Conservation (phyloP, 2,113 vertebrate genomes). For the Hippocampus abdominalis region DNA sequence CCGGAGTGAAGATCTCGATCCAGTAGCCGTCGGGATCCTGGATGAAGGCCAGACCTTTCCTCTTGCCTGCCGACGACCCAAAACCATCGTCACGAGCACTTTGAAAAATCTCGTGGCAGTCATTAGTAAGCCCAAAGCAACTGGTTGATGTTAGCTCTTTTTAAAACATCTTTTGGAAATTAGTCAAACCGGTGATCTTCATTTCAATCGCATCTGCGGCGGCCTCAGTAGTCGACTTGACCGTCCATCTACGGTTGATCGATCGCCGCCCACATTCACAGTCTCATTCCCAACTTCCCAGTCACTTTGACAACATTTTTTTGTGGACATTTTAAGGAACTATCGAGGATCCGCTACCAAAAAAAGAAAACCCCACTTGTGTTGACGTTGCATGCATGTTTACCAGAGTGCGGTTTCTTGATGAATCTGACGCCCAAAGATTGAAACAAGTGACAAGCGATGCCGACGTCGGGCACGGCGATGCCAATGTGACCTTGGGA, state of each 20-base stretch:
- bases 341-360: not conserved
- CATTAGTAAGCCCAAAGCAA: not conserved
- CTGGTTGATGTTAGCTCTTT: too few relatives aligned
- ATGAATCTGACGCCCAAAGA: slow-evolving; percentile 92
- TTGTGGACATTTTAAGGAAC: not conserved
- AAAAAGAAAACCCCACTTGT: not conserved
- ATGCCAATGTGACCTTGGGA: slow-evolving; percentile 90
- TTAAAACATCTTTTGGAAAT: too few relatives aligned
- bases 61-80: slow-evolving; percentile 80
- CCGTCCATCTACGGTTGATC: too few relatives aligned
- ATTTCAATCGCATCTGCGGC: too few relatives aligned
- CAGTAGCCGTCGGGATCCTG: slow-evolving; percentile 98
- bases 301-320: too few relatives aligned
- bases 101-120: not conserved
- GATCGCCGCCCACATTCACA: too few relatives aligned
- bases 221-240: too few relatives aligned
- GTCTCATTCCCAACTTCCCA: too few relatives aligned
- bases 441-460: slow-evolving; percentile 91
- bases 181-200: too few relatives aligned
- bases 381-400: slow-evolving; percentile 27
- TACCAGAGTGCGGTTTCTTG: slow-evolving; percentile 94
- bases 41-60: slow-evolving; percentile 95
- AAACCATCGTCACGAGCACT: not conserved
- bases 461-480: slow-evolving; percentile 88
- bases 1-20: slow-evolving; percentile 96